phyloP scores from a whole-genome alignment of 2,888 invertebrate genomes.

The Biston stratarius region DNA sequence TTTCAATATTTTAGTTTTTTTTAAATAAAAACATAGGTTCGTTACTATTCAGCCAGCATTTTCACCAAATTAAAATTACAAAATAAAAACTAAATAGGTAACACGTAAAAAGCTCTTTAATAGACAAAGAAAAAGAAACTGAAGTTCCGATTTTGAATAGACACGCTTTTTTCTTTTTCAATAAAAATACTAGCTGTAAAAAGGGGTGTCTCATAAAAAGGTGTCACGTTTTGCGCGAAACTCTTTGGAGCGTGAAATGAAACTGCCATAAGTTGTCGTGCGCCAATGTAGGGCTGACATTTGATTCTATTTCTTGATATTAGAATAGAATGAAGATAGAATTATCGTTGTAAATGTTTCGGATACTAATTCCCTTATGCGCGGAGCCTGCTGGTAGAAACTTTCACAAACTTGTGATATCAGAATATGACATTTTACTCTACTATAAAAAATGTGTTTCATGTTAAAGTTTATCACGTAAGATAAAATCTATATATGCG shows the following conservation, averaged over 20 bases:
- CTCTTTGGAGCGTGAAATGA: constrained; percentile 60
- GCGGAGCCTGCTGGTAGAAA: too few relatives aligned
- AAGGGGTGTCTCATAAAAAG: constrained; percentile 53
- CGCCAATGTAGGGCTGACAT: constrained; percentile 40
- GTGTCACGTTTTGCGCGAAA: constrained; percentile 56
- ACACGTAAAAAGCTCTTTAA: background rate
- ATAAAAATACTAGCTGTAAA: constrained; percentile 35
- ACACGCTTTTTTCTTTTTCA: background rate
- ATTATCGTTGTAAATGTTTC: background rate
- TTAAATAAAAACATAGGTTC: background rate
- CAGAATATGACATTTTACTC: too few relatives aligned
- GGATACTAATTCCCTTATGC: too few relatives aligned
- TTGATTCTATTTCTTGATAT: constrained; percentile 10
- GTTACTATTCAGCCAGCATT: constrained; percentile 12
- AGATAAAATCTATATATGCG: too few relatives aligned
- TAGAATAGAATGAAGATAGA: background rate
- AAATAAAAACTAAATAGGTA: constrained; percentile 1
- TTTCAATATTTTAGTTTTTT: too few relatives aligned
- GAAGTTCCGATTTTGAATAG: constrained; percentile 8
- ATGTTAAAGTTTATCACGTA: too few relatives aligned
- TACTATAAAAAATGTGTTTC: too few relatives aligned
- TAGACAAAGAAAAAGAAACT: constrained; percentile 2
- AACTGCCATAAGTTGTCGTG: constrained; percentile 46
- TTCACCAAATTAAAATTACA: constrained; percentile 10
- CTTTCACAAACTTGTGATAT: too few relatives aligned